Percentiles rank a stretch among this genome's conserved stretches.
Conservation (phyloP, 92 coral and sea anemone genomes). For the Siderastrea siderea region DNA sequence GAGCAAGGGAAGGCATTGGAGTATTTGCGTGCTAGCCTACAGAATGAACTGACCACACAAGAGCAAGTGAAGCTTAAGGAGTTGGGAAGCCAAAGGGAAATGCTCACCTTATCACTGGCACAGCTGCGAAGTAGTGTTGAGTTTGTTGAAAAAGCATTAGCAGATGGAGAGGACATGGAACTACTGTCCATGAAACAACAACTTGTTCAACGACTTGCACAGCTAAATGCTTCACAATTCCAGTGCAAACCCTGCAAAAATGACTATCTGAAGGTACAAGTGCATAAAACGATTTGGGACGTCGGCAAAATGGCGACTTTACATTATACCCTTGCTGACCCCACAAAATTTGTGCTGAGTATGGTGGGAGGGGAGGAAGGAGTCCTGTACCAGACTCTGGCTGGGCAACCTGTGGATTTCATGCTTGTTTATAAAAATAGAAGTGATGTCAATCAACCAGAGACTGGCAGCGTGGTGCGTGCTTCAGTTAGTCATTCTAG, state of each 20-base stretch:
- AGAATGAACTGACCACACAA: constrained; percentile 45
- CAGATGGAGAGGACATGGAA: constrained; percentile 71
- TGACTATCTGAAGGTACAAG: constrained; percentile 41
- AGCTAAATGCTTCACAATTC: constrained; percentile 41
- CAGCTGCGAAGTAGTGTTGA: constrained; percentile 57
- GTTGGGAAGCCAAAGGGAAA: constrained; percentile 53
- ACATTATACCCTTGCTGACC: neutral
- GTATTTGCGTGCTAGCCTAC: constrained; percentile 37
- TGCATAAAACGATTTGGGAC: neutral
- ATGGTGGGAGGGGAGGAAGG: constrained; percentile 61
- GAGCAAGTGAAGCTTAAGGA: constrained; percentile 50
- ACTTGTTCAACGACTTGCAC: constrained; percentile 53
- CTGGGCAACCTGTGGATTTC: constrained; percentile 52
- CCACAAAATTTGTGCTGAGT: constrained; percentile 2
- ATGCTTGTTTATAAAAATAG: constrained; percentile 39
- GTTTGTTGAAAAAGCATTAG: constrained; percentile 59
- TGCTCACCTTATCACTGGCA: constrained; percentile 47
- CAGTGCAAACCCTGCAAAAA: constrained; percentile 56
- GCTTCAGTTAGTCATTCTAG: too few relatives aligned
- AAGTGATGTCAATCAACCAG: neutral
- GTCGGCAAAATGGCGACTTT: neutral
- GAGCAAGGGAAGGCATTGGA: constrained; percentile 56
- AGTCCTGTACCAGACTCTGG: constrained; percentile 53
- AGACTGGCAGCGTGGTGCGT: too few relatives aligned
- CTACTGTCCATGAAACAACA: constrained; percentile 69